Base-by-base conservation (phyloP, 37 sponge, comb jelly and placozoan genomes). In the Theonella swinhoei region DNA sequence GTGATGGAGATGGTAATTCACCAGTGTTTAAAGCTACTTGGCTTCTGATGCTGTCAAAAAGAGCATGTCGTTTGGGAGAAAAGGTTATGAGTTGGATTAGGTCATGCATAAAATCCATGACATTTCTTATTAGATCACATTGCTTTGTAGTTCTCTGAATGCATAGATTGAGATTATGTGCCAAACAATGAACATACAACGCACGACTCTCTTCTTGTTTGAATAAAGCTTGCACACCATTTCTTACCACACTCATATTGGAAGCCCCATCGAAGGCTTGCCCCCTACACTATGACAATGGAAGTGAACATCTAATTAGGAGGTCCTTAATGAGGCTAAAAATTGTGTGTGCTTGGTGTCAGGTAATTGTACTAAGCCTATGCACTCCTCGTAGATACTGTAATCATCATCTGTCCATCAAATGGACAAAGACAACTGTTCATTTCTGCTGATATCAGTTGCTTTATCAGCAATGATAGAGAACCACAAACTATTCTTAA, bases 361-460 rank as follows among this genome's bases (percentile, higher is more conserved):
- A 59, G 74, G 75, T 8, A 83, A 11, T 29, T 83, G 74, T 14
- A 83, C 61, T 39, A 83, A 28, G 64, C 75, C 74, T 54, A 83
- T 7, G 5, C 61, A 3, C 4, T 5, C 40, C 69, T 83, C 84
- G 32, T 83, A 69, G 25, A 75, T 74, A 2, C 76, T 41, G 36
- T 73, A 83, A 37, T 33, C 62, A 39, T n/a, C 26, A 68, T 84
- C 77, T 33, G 39, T 42, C 85, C 77, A 84, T 28, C 85, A 34
- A 62, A 84, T 37, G 3, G 85, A 30, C n/a, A 84, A 38, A 26
- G 72, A 81, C 82, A 81, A 70, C 82, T 81, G 82, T 58, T 81
- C 82, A 81, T 81, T 42, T 23, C 35, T 71, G 4, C 33, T 59
- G 33, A 81, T 33, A 58, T 81, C 72, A 11, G 82, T 81, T 33